A percentile compares a stretch with the other conserved stretches of the same genome.
Evolutionary conservation across 64 coral and sea anemone species (phyloP).

Genomic region (Stichodactyla helianthus): DNA sequence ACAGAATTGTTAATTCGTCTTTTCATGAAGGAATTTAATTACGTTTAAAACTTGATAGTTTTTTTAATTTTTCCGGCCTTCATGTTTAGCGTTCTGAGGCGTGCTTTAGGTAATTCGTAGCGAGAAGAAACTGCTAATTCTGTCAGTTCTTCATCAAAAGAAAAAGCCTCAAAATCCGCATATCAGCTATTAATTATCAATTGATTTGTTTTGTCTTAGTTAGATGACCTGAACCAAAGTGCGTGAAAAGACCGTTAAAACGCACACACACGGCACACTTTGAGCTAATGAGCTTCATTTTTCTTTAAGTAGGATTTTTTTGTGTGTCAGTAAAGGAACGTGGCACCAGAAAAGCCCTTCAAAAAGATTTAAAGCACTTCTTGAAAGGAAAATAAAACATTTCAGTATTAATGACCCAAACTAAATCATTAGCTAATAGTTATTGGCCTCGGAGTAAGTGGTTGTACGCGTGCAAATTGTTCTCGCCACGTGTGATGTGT

Average conservation of each 20-base stretch:
- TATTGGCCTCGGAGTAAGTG: neutral
- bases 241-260: neutral
- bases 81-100: neutral
- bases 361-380: conserved; percentile 8
- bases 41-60: neutral
- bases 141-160: too few relatives aligned
- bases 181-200: neutral
- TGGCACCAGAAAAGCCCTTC: neutral
- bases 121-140: neutral
- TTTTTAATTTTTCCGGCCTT: neutral
- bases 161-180: neutral
- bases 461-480: neutral
- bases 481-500: neutral
- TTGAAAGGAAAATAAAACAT: neutral
- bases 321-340: neutral
- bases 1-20: neutral
- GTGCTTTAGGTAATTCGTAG: neutral
- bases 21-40: neutral
- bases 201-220: neutral
- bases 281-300: too few relatives aligned
- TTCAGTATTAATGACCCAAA: neutral
- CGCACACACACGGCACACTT: neutral
- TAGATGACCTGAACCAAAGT: neutral
- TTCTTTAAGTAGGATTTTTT: neutral
- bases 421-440: neutral